phyloP scores from a whole-genome alignment of 2,797 vertebrate species.

The Tinamus major region DNA sequence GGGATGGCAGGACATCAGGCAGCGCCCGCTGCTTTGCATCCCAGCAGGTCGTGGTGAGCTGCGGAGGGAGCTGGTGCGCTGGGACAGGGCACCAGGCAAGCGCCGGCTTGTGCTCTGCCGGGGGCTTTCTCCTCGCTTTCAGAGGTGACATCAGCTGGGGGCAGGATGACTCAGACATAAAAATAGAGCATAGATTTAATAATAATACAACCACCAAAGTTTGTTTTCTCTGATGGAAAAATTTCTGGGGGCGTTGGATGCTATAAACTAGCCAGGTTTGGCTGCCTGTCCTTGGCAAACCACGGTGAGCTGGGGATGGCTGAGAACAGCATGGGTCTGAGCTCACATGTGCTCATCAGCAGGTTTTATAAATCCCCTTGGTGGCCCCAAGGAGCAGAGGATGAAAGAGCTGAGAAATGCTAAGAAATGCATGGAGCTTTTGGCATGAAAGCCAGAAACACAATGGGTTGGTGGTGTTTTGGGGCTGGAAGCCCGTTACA shows the following conservation, averaged over 20 bases:
- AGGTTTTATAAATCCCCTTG: background rate
- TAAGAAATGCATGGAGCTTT: fast-evolving
- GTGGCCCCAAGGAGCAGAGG: background rate
- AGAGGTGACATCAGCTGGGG: background rate
- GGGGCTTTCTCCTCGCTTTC: background rate
- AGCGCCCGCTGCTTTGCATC: background rate
- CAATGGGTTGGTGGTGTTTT: background rate
- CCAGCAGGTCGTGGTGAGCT: background rate
- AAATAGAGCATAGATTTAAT: background rate
- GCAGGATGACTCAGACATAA: background rate
- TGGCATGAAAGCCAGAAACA: background rate
- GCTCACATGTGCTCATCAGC: fast-evolving
- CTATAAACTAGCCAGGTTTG: background rate
- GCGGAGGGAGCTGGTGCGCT: background rate
- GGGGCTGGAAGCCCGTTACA: background rate
- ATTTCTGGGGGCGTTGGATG: background rate
- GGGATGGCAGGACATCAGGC: background rate
- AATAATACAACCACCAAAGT: background rate
- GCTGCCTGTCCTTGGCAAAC: background rate
- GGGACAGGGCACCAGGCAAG: background rate
- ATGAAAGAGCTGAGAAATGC: background rate
- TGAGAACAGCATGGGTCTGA: background rate
- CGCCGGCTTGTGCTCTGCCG: background rate
- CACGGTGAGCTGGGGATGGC: background rate
- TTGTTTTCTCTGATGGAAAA: background rate